These are phyloP conservation scores for Gadopsis marmoratus DNA, from an alignment of 2,797 vertebrate genomes.

Conservation along the genomic window DNA sequence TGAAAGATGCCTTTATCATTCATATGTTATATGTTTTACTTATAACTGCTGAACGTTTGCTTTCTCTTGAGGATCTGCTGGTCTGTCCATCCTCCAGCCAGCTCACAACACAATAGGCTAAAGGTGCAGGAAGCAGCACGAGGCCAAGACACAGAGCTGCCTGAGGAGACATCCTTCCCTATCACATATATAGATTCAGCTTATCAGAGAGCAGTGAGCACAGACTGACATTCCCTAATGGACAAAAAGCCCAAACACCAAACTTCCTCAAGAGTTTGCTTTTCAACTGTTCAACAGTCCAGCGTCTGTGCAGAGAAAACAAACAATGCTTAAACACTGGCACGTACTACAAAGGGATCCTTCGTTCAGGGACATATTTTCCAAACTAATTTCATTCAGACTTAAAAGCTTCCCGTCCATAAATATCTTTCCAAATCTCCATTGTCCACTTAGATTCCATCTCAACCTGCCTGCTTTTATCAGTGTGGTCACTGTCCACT, in stretches of 20 bases:
- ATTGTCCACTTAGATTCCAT: not conserved
- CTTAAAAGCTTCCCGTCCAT: not conserved
- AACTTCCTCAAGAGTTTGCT: not conserved
- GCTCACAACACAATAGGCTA: conserved; percentile 74
- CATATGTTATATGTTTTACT: not conserved
- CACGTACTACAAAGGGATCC: not conserved
- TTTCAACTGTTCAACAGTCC: not conserved
- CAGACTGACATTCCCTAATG: not conserved
- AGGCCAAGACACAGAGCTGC: conserved; percentile 66
- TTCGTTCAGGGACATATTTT: not conserved
- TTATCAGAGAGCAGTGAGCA: not conserved
- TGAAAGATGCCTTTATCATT: not conserved
- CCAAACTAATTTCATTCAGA: not conserved
- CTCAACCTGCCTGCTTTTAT: not conserved
- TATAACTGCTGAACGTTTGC: conserved; percentile 56
- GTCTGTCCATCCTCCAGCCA: conserved; percentile 46
- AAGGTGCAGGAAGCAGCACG: conserved; percentile 76
- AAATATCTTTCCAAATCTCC: not conserved
- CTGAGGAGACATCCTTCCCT: conserved; percentile 80
- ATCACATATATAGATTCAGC: conserved; percentile 16
- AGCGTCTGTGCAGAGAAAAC: not conserved
- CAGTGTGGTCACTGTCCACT: not conserved
- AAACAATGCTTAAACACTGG: not conserved
- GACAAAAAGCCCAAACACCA: not conserved
- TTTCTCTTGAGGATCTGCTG: conserved; percentile 47